These are phyloP conservation scores for Halictus rubicundus DNA, from an alignment of 1,140 invertebrate genomes.

Conservation along the genomic window DNA sequence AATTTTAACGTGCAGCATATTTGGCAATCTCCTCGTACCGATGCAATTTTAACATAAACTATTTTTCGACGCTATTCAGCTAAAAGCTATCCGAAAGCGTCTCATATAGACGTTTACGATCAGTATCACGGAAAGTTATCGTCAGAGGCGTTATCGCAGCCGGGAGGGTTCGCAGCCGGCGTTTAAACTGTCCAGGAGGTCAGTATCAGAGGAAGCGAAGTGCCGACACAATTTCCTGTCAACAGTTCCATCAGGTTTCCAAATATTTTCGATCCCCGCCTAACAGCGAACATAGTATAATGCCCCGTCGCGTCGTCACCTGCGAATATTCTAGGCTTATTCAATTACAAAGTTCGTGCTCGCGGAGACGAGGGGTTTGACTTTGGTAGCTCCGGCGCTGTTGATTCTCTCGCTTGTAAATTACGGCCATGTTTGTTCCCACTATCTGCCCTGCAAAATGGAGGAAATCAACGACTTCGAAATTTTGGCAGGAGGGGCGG, in stretches of 20 bases:
- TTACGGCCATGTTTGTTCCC: slow-evolving; percentile 42
- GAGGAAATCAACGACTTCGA: background rate
- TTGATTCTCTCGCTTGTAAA: slow-evolving; percentile 43
- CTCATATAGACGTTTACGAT: no score
- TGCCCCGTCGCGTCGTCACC: slow-evolving; percentile 15
- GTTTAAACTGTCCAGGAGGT: no score
- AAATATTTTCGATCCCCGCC: background rate
- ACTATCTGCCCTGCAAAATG: background rate
- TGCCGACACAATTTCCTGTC: background rate
- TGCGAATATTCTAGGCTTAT: slow-evolving; percentile 36
- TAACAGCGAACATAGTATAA: background rate
- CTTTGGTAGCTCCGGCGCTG: slow-evolving; percentile 7
- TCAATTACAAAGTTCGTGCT: slow-evolving; percentile 34
- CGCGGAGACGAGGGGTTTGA: slow-evolving; percentile 6
- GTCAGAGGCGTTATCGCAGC: no score
- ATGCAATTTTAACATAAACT: no score
- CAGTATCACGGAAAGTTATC: no score
- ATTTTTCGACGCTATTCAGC: no score
- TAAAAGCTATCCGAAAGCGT: no score
- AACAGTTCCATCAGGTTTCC: background rate
- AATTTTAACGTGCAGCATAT: no score
- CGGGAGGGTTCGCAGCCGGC: no score
- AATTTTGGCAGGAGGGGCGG: no score
- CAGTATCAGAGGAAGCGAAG: background rate
- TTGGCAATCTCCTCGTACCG: no score